Evolutionary conservation across 2,113 vertebrate species (phyloP), one percentile per base, ranked within the genome.

Genomic region (Antennarius striatus): DNA sequence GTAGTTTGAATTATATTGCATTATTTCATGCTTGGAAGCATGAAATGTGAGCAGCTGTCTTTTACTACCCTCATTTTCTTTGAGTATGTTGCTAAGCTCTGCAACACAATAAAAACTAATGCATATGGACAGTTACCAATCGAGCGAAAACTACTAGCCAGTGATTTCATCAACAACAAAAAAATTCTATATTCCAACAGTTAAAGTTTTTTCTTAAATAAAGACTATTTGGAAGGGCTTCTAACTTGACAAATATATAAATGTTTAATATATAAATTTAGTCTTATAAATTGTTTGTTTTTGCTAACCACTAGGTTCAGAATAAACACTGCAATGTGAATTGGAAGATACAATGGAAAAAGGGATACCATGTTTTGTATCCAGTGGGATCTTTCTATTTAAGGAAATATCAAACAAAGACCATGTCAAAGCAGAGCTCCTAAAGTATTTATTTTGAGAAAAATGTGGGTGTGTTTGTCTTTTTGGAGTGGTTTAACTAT

Each of bases 1-100:
- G 17, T 13, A 0, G 22, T 58, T 66, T 55, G 30, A 10, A 63
- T 63, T 28, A 58, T 48, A 15, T 54, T 69, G 6, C 48, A 45
- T 43, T 70, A 12, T 68, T 45, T 64, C 56, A 28, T 15, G 29
- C 1, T 39, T 3, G 3, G n/a, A 46, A 36, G 17, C 10, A 56
- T 56, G 13, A 58, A 68, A 16, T 40, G 1, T 43, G n/a, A 47
- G 3, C 53, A 71, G 3, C 10, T 63, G 5, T 32, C n/a, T 42
- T 30, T 42, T 10, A 30, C 4, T 17, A 10, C 2, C 6, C 32
- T 49, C 28, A 10, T 68, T 56, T 53, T 5, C 14, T n/a, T 8
- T 15, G 0, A 30, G 49, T 39, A 6, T 58, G 50, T 2, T 36
- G 10, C 3, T 68, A 36, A 29, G 17, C 2, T 32, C 22, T 29